Evolutionary conservation across 2,113 vertebrate genomes (phyloP), one percentile per base, ranked within the genome.

Genomic region (Heterotis niloticus): DNA sequence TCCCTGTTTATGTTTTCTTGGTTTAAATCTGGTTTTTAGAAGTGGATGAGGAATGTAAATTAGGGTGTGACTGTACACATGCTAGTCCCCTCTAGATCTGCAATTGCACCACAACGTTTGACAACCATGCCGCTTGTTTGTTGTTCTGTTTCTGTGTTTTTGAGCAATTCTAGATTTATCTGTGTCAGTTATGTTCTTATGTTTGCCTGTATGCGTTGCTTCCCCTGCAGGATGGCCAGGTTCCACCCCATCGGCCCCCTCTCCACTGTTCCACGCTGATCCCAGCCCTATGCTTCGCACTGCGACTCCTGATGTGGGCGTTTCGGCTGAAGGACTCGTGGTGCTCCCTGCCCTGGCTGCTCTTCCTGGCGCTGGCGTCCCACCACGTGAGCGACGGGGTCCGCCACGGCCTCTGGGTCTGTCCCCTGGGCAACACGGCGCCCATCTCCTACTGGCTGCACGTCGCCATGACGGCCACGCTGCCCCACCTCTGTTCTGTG

Each of bases 291-390:
- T 96, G 91, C 69, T 89, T 99, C 87, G 91, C 91, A 9, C 88
- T 98, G 23, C 96, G 95, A 85, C 87, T 96, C 77, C 85, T 92
- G 75, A 95, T 98, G 94, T 94, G 96, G 88, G 83, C 95, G 59
- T 91, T 94, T 77, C 94, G 92, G 82, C 94, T 98, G 81, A 98
- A 96, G 84, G 96, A 97, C 54, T 95, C 96, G 0, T 98, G 96
- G 96, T 96, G 95, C 89, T 97, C 96, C 82, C 90, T 99, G 83
- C 98, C 97, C 4, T 98, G 96, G 97, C 95, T 98, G 96, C 84
- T 99, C 23, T 96, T 97, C 80, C 92, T 99, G 75, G 94, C 96
- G 57, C 95, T 97, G 94, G 94, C 93, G 10, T 96, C 98, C 3
- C 98, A 99, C 85, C 98, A 99, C 0, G 69, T 98, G 54, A 92